These are phyloP conservation scores for Germaria angustata DNA, from an alignment of 2,888 invertebrate genomes.

Conservation along the genomic window DNA sequence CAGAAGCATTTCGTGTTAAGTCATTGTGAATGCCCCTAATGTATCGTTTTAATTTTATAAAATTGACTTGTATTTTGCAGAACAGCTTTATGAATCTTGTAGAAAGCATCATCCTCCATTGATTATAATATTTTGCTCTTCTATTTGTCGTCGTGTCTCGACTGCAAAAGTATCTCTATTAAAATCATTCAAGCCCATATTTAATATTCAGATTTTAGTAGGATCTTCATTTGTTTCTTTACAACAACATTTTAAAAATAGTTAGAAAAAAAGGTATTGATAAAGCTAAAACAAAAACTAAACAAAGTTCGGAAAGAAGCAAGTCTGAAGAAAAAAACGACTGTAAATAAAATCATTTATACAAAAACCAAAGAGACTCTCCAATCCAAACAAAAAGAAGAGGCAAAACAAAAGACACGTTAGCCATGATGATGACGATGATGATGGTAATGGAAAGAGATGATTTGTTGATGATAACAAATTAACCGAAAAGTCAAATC, in stretches of 20 bases:
- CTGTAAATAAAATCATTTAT: constrained; percentile 48
- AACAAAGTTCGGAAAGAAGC: constrained; percentile 10
- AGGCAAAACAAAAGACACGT: constrained; percentile 50
- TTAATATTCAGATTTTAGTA: constrained; percentile 70
- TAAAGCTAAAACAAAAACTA: constrained; percentile 21
- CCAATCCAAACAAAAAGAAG: too few species aligned
- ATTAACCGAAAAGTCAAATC: constrained; percentile 71
- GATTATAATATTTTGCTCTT: not conserved
- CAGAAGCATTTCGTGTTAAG: too few species aligned
- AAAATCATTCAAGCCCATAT: constrained; percentile 65
- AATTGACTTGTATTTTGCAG: not conserved
- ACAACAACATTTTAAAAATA: constrained; percentile 23
- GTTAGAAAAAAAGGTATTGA: constrained; percentile 50
- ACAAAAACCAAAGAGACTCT: constrained; percentile 5
- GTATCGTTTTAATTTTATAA: not conserved
- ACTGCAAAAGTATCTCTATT: constrained; percentile 54
- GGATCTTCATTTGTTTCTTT: constrained; percentile 36
- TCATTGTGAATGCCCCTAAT: constrained; percentile 17
- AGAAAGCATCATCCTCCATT: not conserved
- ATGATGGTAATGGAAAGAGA: constrained; percentile 70
- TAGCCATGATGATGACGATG: constrained; percentile 36
- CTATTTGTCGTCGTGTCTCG: constrained; percentile 50
- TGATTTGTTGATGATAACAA: constrained; percentile 71
- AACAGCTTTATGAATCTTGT: constrained; percentile 33
- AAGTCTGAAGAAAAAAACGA: constrained; percentile 35